Evolutionary conservation across 2,888 invertebrate genomes (phyloP).

Genomic region (Limnephilus rhombicus): DNA sequence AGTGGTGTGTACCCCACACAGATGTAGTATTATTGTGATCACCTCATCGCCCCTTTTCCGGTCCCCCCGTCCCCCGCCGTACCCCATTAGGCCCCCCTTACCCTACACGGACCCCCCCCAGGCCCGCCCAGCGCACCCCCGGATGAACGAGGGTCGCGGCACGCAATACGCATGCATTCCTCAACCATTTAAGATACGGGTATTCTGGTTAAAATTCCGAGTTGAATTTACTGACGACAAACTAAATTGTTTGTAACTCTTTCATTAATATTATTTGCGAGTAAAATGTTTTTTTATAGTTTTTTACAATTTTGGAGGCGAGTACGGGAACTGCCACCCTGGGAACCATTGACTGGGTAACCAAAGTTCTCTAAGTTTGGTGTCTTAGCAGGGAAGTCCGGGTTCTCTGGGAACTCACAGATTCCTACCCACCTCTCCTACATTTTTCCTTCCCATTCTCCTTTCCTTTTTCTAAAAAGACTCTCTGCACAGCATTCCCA

Average conservation of each 20-base stretch:
- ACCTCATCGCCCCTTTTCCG: slow-evolving; percentile 21
- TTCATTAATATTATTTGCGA: background rate
- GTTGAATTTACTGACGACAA: background rate
- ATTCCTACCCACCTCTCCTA: no score
- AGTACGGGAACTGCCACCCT: no score
- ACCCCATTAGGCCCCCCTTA: background rate
- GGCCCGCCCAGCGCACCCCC: background rate
- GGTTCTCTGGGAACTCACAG: no score
- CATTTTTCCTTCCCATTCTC: no score
- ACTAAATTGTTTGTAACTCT: background rate
- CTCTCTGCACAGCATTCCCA: no score
- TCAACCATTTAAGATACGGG: background rate
- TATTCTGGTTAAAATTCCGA: background rate
- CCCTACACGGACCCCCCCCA: background rate
- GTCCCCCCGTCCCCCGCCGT: background rate
- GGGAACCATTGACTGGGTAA: no score
- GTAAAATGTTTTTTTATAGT: no score
- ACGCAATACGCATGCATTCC: slow-evolving; percentile 17
- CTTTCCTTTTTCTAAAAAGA: no score
- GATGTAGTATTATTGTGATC: slow-evolving; percentile 6
- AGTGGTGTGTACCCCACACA: background rate
- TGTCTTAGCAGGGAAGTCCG: no score
- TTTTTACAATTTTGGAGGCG: no score
- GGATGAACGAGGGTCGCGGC: slow-evolving; percentile 9
- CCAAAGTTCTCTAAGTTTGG: no score